Conservation (phyloP, 37 sponge, comb jelly and placozoan species). For the Aplysina aerophoba region DNA sequence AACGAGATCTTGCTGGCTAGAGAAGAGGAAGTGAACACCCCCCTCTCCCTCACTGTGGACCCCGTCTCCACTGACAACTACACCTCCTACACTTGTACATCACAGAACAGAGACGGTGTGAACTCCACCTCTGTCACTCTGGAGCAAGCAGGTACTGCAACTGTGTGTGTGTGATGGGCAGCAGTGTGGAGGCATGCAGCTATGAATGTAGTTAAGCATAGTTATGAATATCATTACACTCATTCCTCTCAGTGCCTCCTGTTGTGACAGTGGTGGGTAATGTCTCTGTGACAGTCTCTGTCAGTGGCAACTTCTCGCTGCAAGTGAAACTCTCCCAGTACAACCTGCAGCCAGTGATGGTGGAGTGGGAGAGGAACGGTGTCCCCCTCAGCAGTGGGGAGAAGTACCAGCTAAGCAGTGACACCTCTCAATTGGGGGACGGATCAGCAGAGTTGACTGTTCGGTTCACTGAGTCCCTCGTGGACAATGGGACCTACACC, state of each 20-base stretch:
- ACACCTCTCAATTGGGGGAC: background rate
- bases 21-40: background rate
- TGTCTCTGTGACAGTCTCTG: constrained; percentile 6
- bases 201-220: no score
- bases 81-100: constrained; percentile 25
- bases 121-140: constrained; percentile 9
- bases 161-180: no score
- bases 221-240: no score
- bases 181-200: no score
- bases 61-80: background rate
- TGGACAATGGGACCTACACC: constrained; percentile 34
- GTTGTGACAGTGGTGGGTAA: background rate
- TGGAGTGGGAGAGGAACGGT: constrained; percentile 30
- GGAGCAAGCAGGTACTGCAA: background rate
- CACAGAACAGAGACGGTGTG: background rate
- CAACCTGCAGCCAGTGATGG: constrained; percentile 29
- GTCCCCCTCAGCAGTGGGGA: constrained; percentile 11
- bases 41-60: constrained; percentile 1
- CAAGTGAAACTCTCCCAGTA: constrained; percentile 21
- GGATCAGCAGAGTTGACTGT: constrained; percentile 22
- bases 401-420: no score
- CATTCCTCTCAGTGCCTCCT: constrained; percentile 13
- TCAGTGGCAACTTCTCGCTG: constrained; percentile 6
- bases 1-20: background rate
- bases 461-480: background rate